Conservation (phyloP, 1,140 invertebrate genomes). For the Argopecten irradians region DNA sequence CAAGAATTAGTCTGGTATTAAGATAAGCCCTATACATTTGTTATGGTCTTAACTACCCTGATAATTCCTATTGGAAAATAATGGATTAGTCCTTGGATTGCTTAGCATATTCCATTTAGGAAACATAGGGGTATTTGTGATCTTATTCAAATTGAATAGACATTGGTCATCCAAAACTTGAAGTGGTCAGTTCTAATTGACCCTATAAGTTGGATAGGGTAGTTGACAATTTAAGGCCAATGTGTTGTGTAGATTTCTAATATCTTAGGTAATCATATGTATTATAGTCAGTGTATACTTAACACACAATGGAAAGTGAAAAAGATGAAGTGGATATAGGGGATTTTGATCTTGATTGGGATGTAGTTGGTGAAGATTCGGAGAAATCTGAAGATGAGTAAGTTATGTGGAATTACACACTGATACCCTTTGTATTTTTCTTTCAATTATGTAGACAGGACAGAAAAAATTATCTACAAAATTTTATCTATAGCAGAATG, state of each 20-base stretch:
- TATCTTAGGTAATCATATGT: too few relatives aligned
- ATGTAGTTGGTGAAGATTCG: not conserved
- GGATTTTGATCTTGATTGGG: conserved; percentile 2
- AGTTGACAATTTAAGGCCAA: too few relatives aligned
- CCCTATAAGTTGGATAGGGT: too few relatives aligned
- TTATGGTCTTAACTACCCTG: not conserved
- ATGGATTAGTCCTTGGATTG: not conserved
- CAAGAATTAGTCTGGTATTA: not conserved
- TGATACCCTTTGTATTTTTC: too few relatives aligned
- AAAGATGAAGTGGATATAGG: not conserved
- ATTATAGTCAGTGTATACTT: not conserved
- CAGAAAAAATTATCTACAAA: too few relatives aligned
- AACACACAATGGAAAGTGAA: not conserved
- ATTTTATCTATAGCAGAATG: too few relatives aligned
- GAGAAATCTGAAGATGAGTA: not conserved
- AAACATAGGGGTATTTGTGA: not conserved
- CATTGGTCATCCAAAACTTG: not conserved
- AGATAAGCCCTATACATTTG: not conserved
- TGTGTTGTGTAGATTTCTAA: too few relatives aligned
- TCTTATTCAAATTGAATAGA: too few relatives aligned
- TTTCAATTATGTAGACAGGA: too few relatives aligned
- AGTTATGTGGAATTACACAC: not conserved
- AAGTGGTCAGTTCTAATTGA: not conserved
- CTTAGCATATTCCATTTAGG: not conserved
- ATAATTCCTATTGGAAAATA: not conserved